A percentile compares a stretch with the other conserved stretches of the same genome.
These are phyloP conservation scores for Rhorus exstirpatorius DNA, from an alignment of 2,888 invertebrate species.

Conservation along the genomic window DNA sequence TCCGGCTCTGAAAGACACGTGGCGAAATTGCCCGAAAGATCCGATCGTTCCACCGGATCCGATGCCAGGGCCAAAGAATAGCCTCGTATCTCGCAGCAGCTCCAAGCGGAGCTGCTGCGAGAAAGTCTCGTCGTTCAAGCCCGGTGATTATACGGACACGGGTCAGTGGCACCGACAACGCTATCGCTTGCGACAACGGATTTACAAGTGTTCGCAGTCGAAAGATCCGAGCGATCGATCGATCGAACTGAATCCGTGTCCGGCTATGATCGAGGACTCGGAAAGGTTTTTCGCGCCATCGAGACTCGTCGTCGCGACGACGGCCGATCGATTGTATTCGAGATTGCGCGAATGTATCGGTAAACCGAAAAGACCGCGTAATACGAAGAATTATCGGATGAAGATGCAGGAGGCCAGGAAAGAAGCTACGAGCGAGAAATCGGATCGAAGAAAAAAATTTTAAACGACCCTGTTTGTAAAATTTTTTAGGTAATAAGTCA, in stretches of 20 bases:
- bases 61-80: constrained; percentile 41
- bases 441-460: constrained; percentile 60
- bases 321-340: too few species aligned
- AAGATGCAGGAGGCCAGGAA: constrained; percentile 69
- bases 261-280: constrained; percentile 55
- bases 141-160: constrained; percentile 3
- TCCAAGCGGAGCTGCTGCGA: constrained; percentile 8
- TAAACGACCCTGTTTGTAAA: constrained; percentile 29
- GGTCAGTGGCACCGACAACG: constrained; percentile 75
- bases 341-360: constrained; percentile 13
- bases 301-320: too few species aligned
- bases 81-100: background rate
- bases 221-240: constrained; percentile 15
- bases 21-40: constrained; percentile 38
- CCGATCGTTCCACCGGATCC: constrained; percentile 54
- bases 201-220: constrained; percentile 68
- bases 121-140: background rate
- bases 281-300: too few species aligned
- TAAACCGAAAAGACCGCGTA: constrained; percentile 2
- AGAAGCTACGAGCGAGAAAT: background rate
- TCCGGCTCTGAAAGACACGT: constrained; percentile 62
- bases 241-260: constrained; percentile 68
- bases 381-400: constrained; percentile 64
- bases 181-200: constrained; percentile 70
- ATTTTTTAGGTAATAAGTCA: too few species aligned